phyloP scores from a whole-genome alignment of 2,888 invertebrate species.

The Xestia ashworthii region DNA sequence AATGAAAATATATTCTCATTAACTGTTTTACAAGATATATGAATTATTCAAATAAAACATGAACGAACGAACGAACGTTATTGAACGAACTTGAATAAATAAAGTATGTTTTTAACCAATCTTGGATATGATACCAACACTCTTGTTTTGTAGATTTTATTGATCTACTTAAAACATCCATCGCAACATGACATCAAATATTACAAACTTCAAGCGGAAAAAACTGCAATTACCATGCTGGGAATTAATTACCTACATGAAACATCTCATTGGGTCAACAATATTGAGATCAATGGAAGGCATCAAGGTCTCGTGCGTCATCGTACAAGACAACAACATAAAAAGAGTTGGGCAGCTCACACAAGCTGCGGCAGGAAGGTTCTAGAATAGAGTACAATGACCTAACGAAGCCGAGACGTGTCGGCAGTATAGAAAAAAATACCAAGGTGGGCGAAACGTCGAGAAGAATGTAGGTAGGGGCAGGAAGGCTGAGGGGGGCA shows the following conservation, averaged over 20 bases:
- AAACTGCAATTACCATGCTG: neutral
- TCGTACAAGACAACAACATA: conserved; percentile 1
- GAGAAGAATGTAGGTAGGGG: conserved; percentile 13
- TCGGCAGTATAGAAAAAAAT: conserved; percentile 26
- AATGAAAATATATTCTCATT: conserved; percentile 20
- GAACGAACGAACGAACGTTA: too few relatives aligned
- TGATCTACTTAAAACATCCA: neutral
- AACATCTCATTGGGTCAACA: conserved; percentile 19
- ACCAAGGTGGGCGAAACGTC: conserved; percentile 1
- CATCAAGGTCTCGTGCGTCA: conserved; percentile 31
- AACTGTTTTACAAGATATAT: neutral
- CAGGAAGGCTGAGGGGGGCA: neutral
- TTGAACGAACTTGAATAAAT: neutral
- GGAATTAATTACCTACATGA: conserved; percentile 23
- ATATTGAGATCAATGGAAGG: conserved; percentile 30
- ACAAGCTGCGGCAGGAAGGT: conserved; percentile 23
- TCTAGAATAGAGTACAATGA: conserved; percentile 46
- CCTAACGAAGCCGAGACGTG: conserved; percentile 14
- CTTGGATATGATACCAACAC: neutral
- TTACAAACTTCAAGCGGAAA: neutral
- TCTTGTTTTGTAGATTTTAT: neutral
- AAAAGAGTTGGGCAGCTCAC: conserved; percentile 11
- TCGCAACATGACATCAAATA: neutral
- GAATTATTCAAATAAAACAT: conserved; percentile 10
- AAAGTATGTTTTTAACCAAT: neutral